phyloP scores from a whole-genome alignment of 2,113 vertebrate species.

The Chiloscyllium plagiosum region DNA sequence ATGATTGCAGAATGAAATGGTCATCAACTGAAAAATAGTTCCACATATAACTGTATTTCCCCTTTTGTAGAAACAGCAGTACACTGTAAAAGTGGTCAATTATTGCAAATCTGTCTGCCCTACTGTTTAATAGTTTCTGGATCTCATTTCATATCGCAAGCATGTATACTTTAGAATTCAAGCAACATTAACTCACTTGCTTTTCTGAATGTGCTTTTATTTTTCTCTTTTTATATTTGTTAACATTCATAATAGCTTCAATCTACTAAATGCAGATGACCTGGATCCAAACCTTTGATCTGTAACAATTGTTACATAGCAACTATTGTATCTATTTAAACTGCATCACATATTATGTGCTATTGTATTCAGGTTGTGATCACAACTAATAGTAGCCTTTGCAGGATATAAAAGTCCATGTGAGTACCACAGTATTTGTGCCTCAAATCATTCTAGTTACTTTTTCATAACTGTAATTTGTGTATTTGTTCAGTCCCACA shows the following conservation, averaged over 20 bases:
- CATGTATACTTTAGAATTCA: not conserved
- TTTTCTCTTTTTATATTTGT: not conserved
- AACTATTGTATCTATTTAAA: not conserved
- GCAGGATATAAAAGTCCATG: not conserved
- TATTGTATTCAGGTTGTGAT: not conserved
- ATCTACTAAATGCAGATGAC: not conserved
- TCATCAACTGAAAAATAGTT: not conserved
- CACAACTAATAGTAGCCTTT: not conserved
- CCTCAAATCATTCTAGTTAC: not conserved
- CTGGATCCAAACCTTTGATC: not conserved
- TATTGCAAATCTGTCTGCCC: no score
- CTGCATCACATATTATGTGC: no score
- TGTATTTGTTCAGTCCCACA: not conserved
- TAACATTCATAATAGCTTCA: not conserved
- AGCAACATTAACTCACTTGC: not conserved
- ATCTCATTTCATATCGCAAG: not conserved
- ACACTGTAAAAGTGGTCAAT: not conserved
- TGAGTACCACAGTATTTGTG: not conserved
- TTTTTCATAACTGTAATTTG: not conserved
- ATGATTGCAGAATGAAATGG: slow-evolving; percentile 13
- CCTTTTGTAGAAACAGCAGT: not conserved
- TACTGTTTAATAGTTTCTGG: not conserved
- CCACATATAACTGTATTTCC: slow-evolving; percentile 23
- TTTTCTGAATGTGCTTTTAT: not conserved
- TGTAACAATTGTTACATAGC: not conserved